phyloP scores from a whole-genome alignment of 2,797 vertebrate species.

The Schizopygopsis malacanthus region DNA sequence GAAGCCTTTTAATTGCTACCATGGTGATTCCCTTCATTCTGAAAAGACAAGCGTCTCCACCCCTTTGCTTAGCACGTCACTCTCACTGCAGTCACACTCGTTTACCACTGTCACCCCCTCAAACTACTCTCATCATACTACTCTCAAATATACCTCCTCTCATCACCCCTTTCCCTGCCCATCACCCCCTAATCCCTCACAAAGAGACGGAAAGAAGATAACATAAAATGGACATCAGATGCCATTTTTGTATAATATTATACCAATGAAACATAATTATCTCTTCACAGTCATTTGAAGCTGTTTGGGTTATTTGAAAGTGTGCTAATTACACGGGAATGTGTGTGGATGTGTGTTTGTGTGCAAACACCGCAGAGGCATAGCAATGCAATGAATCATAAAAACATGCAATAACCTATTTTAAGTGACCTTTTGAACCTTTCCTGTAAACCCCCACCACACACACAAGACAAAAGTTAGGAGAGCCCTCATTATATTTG shows the following conservation, averaged over 20 bases:
- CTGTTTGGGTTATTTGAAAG: constrained; percentile 8
- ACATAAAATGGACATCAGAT: neutral
- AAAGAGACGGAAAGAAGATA: neutral
- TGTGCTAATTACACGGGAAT: neutral
- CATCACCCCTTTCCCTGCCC: constrained; percentile 55
- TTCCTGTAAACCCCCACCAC: constrained; percentile 7
- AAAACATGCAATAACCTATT: constrained; percentile 26
- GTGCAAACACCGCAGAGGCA: neutral
- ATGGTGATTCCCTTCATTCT: constrained; percentile 72
- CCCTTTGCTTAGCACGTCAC: constrained; percentile 56
- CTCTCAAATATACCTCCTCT: constrained; percentile 33
- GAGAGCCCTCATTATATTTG: constrained; percentile 43
- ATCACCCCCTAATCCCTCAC: constrained; percentile 13
- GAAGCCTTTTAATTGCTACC: constrained; percentile 76
- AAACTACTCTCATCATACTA: constrained; percentile 44
- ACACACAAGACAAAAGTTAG: constrained; percentile 31
- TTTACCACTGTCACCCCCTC: constrained; percentile 58
- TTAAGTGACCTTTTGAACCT: constrained; percentile 55
- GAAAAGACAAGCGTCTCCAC: constrained; percentile 58
- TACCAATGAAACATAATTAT: neutral
- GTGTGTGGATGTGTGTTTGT: constrained; percentile 23
- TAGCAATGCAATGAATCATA: constrained; percentile 26
- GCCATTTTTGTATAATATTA: constrained; percentile 4
- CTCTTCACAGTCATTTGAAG: constrained; percentile 2
- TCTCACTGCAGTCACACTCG: constrained; percentile 56